Conservation (phyloP, 1,140 invertebrate genomes). For the Sarcophaga peregrina region DNA sequence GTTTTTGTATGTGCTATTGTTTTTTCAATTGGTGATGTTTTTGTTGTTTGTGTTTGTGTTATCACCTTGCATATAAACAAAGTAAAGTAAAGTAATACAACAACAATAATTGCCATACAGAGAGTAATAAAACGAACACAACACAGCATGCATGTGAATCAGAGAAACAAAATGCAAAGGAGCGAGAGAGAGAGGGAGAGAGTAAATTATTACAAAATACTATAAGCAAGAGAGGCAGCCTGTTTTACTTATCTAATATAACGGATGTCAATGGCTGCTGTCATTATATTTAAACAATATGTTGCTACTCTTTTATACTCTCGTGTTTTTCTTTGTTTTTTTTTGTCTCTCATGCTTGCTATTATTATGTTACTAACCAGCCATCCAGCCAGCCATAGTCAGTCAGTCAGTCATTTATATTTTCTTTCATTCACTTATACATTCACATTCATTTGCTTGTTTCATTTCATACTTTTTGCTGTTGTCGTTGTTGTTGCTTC, state of each 20-base stretch:
- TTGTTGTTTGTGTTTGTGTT: slow-evolving; percentile 20
- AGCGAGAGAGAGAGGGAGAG: neutral
- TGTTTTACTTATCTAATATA: slow-evolving; percentile 27
- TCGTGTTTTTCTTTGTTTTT: too few species aligned
- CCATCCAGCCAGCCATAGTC: neutral
- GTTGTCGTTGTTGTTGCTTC: too few species aligned
- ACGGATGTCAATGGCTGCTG: slow-evolving; percentile 38
- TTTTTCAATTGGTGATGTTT: neutral
- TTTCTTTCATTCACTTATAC: neutral
- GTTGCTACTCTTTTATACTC: neutral
- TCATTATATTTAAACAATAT: slow-evolving; percentile 35
- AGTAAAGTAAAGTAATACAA: slow-evolving; percentile 2
- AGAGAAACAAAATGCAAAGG: too few species aligned
- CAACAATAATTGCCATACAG: neutral
- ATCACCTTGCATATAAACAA: slow-evolving; percentile 35
- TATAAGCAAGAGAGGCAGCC: neutral
- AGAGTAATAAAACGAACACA: neutral
- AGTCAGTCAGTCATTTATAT: neutral
- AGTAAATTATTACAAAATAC: neutral
- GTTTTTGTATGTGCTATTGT: too few species aligned
- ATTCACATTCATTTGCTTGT: neutral
- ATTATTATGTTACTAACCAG: neutral
- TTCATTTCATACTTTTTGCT: too few species aligned
- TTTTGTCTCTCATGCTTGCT: too few species aligned
- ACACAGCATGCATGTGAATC: neutral